Conservation (phyloP, 2,888 invertebrate genomes). For the Rhingia rostrata region DNA sequence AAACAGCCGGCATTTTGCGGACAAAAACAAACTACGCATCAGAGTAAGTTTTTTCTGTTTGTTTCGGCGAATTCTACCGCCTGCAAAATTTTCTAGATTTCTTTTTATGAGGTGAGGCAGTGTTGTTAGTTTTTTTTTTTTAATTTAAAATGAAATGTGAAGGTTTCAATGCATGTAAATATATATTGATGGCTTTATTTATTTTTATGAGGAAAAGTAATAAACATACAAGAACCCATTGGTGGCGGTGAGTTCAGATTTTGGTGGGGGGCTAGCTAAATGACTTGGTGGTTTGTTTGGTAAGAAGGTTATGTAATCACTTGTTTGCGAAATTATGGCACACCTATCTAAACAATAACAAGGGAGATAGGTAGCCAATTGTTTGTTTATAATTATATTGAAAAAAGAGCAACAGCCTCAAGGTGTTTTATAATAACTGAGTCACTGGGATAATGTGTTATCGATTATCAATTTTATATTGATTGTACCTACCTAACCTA, state of each 20-base stretch:
- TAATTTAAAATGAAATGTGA: background rate
- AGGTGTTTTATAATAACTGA: conserved; percentile 9
- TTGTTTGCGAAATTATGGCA: conserved; percentile 4
- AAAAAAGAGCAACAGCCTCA: conserved; percentile 47
- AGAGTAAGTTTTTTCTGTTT: conserved; percentile 8
- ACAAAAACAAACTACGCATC: conserved; percentile 72
- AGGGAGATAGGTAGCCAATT: conserved; percentile 28
- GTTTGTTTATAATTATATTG: background rate
- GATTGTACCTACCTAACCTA: too few relatives aligned
- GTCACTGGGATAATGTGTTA: conserved; percentile 7
- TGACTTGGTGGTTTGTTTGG: too few relatives aligned
- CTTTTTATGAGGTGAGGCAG: background rate
- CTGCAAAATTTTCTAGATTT: conserved; percentile 20
- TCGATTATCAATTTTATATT: background rate
- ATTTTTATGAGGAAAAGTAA: too few relatives aligned
- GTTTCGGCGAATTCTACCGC: conserved; percentile 8
- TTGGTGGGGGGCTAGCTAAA: conserved; percentile 7
- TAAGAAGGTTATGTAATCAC: conserved; percentile 11
- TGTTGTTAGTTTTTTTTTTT: background rate
- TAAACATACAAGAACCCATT: conserved; percentile 2
- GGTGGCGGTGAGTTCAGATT: conserved; percentile 17
- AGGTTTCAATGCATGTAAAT: too few relatives aligned
- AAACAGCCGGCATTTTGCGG: conserved; percentile 69
- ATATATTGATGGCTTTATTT: too few relatives aligned
- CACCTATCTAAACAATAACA: conserved; percentile 13